Percentiles rank a stretch among this genome's conserved stretches.
These are phyloP conservation scores for Actenoides lindsayi DNA, from an alignment of 2,113 vertebrate genomes.

Conservation along the genomic window DNA sequence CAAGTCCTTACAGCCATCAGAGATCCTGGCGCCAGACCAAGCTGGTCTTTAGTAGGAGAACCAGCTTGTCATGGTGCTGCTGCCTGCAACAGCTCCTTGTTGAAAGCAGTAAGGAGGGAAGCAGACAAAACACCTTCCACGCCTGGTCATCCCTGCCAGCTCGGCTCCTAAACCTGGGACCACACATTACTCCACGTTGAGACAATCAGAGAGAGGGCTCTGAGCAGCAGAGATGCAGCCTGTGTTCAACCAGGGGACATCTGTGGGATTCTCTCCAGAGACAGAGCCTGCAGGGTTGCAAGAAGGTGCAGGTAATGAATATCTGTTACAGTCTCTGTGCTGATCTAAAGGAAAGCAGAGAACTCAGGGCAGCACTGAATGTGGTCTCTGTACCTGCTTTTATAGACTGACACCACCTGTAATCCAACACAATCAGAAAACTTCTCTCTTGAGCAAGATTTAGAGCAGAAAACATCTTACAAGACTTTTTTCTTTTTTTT, in stretches of 20 bases:
- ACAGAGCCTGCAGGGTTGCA: background rate
- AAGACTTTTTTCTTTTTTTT: background rate
- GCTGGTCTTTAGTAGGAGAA: background rate
- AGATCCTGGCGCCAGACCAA: background rate
- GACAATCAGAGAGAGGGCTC: background rate
- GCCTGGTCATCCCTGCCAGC: background rate
- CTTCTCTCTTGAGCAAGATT: background rate
- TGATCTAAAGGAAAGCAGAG: background rate
- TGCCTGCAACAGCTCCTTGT: background rate
- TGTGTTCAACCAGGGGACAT: background rate
- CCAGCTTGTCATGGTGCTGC: background rate
- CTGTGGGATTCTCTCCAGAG: background rate
- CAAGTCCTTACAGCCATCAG: background rate
- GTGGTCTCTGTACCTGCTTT: background rate
- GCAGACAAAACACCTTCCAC: background rate
- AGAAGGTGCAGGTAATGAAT: background rate
- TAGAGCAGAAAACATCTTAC: background rate
- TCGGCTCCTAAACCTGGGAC: background rate
- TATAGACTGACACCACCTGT: background rate
- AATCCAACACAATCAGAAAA: background rate
- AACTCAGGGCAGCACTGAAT: background rate
- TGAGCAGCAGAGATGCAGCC: background rate
- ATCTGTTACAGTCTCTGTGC: background rate
- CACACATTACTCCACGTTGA: background rate
- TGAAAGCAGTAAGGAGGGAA: background rate